phyloP scores from a whole-genome alignment of 2,888 invertebrate species.

The Malacosoma neustria region DNA sequence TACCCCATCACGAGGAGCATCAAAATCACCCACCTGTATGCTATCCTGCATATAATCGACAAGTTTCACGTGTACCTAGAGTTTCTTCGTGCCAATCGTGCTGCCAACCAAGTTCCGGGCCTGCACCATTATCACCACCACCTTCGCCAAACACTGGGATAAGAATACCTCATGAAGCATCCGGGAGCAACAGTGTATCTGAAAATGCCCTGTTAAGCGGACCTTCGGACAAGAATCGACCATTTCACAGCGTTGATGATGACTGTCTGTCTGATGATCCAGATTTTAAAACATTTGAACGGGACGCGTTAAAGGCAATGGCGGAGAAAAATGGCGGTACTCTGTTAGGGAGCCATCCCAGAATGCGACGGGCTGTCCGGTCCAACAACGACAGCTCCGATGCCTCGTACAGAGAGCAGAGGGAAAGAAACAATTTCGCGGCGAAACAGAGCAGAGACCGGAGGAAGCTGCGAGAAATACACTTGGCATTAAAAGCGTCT shows the following conservation, averaged over 20 bases:
- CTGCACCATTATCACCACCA: neutral
- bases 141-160: neutral
- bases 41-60: neutral
- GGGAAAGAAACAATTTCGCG: conserved; percentile 94
- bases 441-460: conserved; percentile 94
- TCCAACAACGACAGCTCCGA: conserved; percentile 62
- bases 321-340: conserved; percentile 74
- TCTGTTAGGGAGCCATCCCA: conserved; percentile 16
- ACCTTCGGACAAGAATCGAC: conserved; percentile 9
- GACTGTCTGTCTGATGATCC: conserved; percentile 50
- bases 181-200: neutral
- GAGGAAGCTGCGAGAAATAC: conserved; percentile 81
- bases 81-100: neutral
- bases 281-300: conserved; percentile 80
- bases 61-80: neutral
- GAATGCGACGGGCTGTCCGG: neutral
- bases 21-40: neutral
- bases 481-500: neutral
- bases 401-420: conserved; percentile 88
- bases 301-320: conserved; percentile 78
- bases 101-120: neutral
- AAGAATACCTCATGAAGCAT: no score
- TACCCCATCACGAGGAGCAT: neutral
- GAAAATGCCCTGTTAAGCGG: neutral
- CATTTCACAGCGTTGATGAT: conserved; percentile 18